A percentile compares a stretch with the other conserved stretches of the same genome.
phyloP scores from a whole-genome alignment of 2,797 vertebrate genomes.

The Karalla daura region DNA sequence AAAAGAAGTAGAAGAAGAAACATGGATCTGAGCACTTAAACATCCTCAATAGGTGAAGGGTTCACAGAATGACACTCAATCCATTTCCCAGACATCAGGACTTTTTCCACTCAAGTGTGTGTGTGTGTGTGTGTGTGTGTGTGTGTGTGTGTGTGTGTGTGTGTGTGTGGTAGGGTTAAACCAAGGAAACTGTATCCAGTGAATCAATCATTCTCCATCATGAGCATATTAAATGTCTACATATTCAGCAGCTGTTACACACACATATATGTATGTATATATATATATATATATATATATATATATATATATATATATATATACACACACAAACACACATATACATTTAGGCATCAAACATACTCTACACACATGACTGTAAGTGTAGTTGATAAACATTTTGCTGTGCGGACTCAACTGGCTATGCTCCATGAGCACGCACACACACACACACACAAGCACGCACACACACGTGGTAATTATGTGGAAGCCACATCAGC shows the following conservation, averaged over 20 bases:
- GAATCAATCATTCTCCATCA: constrained; percentile 62
- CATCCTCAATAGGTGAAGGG: constrained; percentile 36
- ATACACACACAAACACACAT: constrained; percentile 1
- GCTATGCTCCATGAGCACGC: too few relatives aligned
- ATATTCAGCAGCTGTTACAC: constrained; percentile 36
- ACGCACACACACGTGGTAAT: constrained; percentile 4
- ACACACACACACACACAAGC: constrained; percentile 9
- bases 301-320: neutral
- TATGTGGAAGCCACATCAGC: neutral
- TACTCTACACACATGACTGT: neutral
- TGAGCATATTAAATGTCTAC: constrained; percentile 52
- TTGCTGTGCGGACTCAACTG: too few relatives aligned
- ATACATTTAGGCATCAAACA: constrained; percentile 11
- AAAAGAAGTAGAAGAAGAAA: too few relatives aligned
- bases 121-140: neutral
- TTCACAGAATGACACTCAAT: constrained; percentile 11
- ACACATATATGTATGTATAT: neutral
- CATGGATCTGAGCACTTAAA: neutral
- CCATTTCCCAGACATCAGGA: constrained; percentile 32
- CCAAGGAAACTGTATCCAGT: constrained; percentile 42
- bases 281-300: neutral
- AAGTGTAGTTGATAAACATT: too few relatives aligned
- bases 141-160: constrained; percentile 4
- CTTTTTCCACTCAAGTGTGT: neutral
- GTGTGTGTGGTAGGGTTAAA: constrained; percentile 1